Evolutionary conservation across 23 tunicate genomes (phyloP).

Genomic region (Corella eumyota): DNA sequence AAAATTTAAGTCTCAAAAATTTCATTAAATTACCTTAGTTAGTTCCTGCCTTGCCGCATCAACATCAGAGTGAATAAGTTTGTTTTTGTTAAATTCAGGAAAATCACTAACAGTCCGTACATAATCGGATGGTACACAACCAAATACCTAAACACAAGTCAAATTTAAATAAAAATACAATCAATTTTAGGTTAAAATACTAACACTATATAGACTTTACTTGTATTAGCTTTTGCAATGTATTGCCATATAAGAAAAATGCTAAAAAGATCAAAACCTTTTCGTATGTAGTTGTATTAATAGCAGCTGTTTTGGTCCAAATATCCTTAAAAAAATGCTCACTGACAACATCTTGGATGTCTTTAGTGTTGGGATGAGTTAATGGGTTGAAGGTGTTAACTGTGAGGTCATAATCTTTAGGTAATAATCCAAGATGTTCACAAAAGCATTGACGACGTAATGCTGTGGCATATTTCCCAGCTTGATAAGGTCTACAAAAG

Average conservation of each 20-base stretch:
- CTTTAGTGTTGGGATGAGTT: constrained; percentile 15
- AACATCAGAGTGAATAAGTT: constrained; percentile 22
- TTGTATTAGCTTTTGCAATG: too few relatives aligned
- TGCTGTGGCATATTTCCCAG: constrained; percentile 62
- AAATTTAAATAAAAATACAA: too few relatives aligned
- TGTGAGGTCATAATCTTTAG: constrained; percentile 58
- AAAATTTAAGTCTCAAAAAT: too few relatives aligned
- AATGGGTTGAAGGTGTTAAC: constrained; percentile 51
- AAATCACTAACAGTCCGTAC: constrained; percentile 23
- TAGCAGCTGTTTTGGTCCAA: constrained; percentile 65
- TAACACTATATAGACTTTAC: too few relatives aligned
- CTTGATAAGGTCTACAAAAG: constrained; percentile 48
- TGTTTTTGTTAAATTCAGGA: constrained; percentile 13
- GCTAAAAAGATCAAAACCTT: too few relatives aligned
- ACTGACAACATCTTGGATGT: constrained; percentile 40
- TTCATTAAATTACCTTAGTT: constrained; percentile 49
- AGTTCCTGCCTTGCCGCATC: constrained; percentile 43
- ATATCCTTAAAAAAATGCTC: constrained; percentile 75
- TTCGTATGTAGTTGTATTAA: constrained; percentile 80
- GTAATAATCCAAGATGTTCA: constrained; percentile 83
- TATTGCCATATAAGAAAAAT: background rate
- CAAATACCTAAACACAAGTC: constrained; percentile 64
- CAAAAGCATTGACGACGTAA: constrained; percentile 65
- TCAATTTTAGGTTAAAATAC: too few relatives aligned
- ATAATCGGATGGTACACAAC: constrained; percentile 73